These are phyloP conservation scores for Phaethon lepturus DNA, from an alignment of 2,113 vertebrate species.

Conservation along the genomic window DNA sequence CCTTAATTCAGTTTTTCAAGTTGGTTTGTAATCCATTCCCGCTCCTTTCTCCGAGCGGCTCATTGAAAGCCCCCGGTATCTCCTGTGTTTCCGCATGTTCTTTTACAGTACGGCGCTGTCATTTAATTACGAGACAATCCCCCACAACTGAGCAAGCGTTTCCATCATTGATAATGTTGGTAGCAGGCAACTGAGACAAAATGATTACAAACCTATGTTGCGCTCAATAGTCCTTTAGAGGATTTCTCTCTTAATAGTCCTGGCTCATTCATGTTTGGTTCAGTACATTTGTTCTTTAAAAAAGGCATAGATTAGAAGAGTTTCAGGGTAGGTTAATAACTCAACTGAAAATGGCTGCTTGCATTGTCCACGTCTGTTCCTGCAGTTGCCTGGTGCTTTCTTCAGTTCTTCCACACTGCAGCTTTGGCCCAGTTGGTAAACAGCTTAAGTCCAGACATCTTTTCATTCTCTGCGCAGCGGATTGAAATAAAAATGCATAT, in stretches of 20 bases:
- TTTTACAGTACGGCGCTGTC: conserved; percentile 60
- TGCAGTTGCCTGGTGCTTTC: conserved; percentile 78
- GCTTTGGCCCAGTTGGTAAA: conserved; percentile 84
- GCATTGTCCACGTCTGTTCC: conserved; percentile 75
- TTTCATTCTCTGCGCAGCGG: conserved; percentile 80
- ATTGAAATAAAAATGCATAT: conserved; percentile 82
- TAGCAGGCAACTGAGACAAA: conserved; percentile 76
- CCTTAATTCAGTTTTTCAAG: conserved; percentile 51
- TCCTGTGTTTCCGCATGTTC: conserved; percentile 59
- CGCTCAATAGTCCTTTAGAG: conserved; percentile 77
- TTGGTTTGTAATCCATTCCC: conserved; percentile 43
- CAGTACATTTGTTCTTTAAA: conserved; percentile 81
- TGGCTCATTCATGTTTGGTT: conserved; percentile 79
- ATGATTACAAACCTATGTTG: conserved; percentile 79
- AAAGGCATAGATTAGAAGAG: conserved; percentile 80
- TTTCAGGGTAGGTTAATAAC: conserved; percentile 84
- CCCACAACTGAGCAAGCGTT: conserved; percentile 71
- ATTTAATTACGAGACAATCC: conserved; percentile 73
- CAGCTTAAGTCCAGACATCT: conserved; percentile 86
- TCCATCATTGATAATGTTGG: conserved; percentile 72
- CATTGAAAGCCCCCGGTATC: conserved; percentile 57
- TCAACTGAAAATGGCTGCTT: conserved; percentile 82
- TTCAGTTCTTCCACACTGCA: conserved; percentile 79
- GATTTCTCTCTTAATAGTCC: conserved; percentile 80
- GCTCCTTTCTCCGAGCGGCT: conserved; percentile 5